Evolutionary conservation across 1,140 invertebrate genomes (phyloP).

Genomic region (Macrotrachela quadricornifera): DNA sequence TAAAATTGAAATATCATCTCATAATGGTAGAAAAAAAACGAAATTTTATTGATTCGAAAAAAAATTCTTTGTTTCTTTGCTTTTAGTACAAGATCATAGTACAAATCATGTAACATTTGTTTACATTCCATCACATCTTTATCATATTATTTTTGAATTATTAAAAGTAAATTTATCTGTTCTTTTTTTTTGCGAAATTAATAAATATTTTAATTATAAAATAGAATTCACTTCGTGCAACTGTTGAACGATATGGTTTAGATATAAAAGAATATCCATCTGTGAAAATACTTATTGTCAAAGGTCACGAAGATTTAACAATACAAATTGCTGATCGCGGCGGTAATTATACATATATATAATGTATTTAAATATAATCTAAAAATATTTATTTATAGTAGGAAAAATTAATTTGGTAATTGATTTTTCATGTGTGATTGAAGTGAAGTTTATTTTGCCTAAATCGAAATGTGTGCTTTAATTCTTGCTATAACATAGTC

Average conservation of each 20-base stretch:
- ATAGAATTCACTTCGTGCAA: conserved; percentile 76
- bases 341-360: conserved; percentile 32
- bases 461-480: too few species aligned
- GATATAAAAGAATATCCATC: conserved; percentile 48
- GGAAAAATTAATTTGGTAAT: too few species aligned
- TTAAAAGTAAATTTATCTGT: conserved; percentile 45
- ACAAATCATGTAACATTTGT: conserved; percentile 45
- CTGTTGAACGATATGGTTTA: conserved; percentile 61
- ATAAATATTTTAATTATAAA: conserved; percentile 9
- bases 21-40: conserved; percentile 42
- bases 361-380: too few species aligned
- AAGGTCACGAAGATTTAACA: conserved; percentile 77
- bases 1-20: conserved; percentile 47
- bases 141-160: conserved; percentile 93
- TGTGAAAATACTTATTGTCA: conserved; percentile 63
- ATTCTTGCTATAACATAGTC: too few species aligned
- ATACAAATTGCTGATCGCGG: conserved; percentile 82
- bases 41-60: too few species aligned
- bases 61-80: conserved; percentile 8
- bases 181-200: neutral
- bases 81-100: too few species aligned
- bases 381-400: too few species aligned
- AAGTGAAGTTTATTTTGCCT: too few species aligned
- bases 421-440: too few species aligned
- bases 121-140: conserved; percentile 90